Conservation (phyloP, 2,113 vertebrate genomes). For the Oreochromis spilurus region DNA sequence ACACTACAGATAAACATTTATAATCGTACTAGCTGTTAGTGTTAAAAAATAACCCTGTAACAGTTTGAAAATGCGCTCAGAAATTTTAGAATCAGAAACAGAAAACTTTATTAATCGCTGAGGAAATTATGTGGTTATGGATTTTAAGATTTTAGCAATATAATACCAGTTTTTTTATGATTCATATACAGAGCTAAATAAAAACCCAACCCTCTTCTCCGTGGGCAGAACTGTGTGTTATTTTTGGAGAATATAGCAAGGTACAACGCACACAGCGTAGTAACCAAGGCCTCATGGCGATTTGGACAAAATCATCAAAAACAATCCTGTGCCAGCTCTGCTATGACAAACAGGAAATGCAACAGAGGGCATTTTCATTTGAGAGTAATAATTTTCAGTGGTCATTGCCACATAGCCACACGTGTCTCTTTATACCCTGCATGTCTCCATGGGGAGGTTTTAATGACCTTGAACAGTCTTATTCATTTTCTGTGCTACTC, state of each 20-base stretch:
- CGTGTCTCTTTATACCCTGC: background rate
- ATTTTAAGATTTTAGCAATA: background rate
- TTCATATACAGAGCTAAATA: background rate
- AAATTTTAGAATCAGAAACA: background rate
- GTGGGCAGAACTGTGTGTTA: background rate
- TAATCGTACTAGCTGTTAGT: too few species aligned
- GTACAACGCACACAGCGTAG: background rate
- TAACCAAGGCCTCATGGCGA: background rate
- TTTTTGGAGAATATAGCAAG: background rate
- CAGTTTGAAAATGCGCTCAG: fast-evolving
- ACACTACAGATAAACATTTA: background rate
- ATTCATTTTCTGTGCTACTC: background rate
- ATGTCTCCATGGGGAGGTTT: background rate
- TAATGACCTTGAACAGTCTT: constrained; percentile 37
- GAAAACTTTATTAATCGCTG: background rate
- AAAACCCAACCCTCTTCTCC: background rate
- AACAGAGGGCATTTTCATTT: background rate
- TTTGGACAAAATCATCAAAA: background rate
- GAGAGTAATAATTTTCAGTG: background rate
- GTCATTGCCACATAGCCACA: background rate
- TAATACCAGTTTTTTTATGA: background rate
- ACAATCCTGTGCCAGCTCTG: background rate
- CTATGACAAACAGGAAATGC: background rate
- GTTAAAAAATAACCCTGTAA: background rate
- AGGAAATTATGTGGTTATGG: background rate